These are phyloP conservation scores for Petaurus breviceps DNA, from an alignment of 2,113 vertebrate species.

Conservation along the genomic window DNA sequence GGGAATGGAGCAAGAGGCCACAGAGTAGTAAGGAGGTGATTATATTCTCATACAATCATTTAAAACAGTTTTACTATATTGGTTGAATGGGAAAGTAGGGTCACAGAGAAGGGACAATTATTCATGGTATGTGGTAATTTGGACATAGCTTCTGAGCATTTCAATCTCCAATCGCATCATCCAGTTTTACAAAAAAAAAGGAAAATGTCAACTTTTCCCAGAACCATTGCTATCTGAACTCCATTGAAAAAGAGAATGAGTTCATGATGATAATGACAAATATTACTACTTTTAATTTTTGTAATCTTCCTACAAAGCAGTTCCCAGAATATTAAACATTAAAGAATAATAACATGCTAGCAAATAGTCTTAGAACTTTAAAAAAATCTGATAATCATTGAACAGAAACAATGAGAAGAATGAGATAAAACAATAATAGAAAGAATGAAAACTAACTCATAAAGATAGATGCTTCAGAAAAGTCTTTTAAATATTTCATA, in stretches of 20 bases:
- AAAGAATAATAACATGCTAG: not conserved
- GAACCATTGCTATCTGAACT: not conserved
- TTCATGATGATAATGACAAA: not conserved
- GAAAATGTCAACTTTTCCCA: not conserved
- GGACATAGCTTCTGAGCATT: not conserved
- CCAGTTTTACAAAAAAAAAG: not conserved
- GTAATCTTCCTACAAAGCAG: not conserved
- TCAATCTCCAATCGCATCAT: not conserved
- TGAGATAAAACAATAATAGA: not conserved
- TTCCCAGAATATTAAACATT: not conserved
- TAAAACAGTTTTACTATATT: not conserved
- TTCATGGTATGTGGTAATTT: not conserved
- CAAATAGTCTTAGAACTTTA: no score
- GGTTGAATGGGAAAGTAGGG: not conserved
- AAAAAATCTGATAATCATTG: not conserved
- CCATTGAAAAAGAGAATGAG: not conserved
- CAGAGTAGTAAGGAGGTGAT: not conserved
- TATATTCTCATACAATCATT: not conserved
- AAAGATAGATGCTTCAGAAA: not conserved
- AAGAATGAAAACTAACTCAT: not conserved
- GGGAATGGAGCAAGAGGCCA: not conserved
- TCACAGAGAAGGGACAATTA: not conserved
- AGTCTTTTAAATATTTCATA: not conserved
- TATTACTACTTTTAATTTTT: not conserved
- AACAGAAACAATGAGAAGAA: not conserved